These are phyloP conservation scores for Propithecus perrieri DNA, from an alignment of 2,797 vertebrate species.

Conservation along the genomic window DNA sequence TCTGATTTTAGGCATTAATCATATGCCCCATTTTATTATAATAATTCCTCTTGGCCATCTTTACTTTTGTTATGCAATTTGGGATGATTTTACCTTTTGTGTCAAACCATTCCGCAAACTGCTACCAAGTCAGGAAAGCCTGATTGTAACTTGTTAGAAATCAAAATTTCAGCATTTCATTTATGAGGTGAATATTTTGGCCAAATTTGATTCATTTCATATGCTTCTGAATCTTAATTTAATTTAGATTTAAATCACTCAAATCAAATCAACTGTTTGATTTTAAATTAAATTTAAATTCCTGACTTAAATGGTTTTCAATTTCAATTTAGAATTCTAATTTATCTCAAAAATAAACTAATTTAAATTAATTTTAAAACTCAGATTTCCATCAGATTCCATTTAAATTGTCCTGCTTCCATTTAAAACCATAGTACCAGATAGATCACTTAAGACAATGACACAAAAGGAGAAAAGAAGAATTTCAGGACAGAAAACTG, in stretches of 20 bases:
- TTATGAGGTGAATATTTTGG: background rate
- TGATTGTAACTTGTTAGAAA: background rate
- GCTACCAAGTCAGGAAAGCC: background rate
- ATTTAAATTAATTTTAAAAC: conserved; percentile 58
- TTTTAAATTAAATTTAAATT: conserved; percentile 55
- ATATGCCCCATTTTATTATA: background rate
- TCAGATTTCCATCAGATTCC: conserved; percentile 21
- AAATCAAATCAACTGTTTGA: conserved; percentile 4
- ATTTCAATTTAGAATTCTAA: conserved; percentile 60
- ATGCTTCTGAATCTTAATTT: conserved; percentile 63
- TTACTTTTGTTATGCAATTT: background rate
- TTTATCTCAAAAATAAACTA: conserved; percentile 48
- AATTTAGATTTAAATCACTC: conserved; percentile 43
- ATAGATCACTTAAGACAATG: background rate
- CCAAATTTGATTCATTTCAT: conserved; percentile 46
- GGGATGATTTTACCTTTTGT: background rate
- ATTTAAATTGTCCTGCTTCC: background rate
- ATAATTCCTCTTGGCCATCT: background rate
- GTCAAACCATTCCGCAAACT: background rate
- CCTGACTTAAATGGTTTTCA: background rate
- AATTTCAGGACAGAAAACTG: background rate
- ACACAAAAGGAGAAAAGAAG: background rate
- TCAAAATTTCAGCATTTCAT: conserved; percentile 10
- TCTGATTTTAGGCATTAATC: background rate
- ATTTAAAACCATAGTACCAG: background rate